Evolutionary conservation across 2,888 invertebrate genomes (phyloP).

Genomic region (Lamellibrachia satsuma): DNA sequence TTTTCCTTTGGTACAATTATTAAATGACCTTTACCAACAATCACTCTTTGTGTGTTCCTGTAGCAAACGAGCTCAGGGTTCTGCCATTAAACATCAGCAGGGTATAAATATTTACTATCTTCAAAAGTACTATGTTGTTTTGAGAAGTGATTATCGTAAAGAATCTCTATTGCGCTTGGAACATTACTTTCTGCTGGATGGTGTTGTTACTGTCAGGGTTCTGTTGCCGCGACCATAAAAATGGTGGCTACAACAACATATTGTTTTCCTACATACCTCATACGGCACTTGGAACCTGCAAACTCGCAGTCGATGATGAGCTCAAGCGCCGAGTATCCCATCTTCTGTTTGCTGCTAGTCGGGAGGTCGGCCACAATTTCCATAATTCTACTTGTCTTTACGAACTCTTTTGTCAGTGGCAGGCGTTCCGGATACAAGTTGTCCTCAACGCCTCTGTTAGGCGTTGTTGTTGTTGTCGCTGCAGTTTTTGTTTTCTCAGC

Average conservation of each 20-base stretch:
- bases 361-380: conserved; percentile 31
- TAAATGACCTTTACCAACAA: too few relatives aligned
- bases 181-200: too few relatives aligned
- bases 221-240: not conserved
- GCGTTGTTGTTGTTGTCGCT: not conserved
- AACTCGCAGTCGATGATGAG: conserved; percentile 38
- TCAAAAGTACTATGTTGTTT: too few relatives aligned
- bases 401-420: conserved; percentile 2
- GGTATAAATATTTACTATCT: too few relatives aligned
- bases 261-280: conserved; percentile 25
- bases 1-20: too few relatives aligned
- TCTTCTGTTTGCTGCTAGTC: conserved; percentile 6
- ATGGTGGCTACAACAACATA: not conserved
- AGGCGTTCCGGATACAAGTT: not conserved
- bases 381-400: not conserved
- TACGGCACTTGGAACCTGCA: conserved; percentile 37
- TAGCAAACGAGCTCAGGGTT: too few relatives aligned
- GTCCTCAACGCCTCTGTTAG: not conserved
- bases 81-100: too few relatives aligned
- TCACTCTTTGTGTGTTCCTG: too few relatives aligned
- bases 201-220: too few relatives aligned
- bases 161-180: too few relatives aligned
- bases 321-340: conserved; percentile 36
- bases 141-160: too few relatives aligned
- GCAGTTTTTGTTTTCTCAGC: not conserved